These are phyloP conservation scores for Eptesicus fuscus DNA, from an alignment of 2,113 vertebrate genomes.

Conservation along the genomic window DNA sequence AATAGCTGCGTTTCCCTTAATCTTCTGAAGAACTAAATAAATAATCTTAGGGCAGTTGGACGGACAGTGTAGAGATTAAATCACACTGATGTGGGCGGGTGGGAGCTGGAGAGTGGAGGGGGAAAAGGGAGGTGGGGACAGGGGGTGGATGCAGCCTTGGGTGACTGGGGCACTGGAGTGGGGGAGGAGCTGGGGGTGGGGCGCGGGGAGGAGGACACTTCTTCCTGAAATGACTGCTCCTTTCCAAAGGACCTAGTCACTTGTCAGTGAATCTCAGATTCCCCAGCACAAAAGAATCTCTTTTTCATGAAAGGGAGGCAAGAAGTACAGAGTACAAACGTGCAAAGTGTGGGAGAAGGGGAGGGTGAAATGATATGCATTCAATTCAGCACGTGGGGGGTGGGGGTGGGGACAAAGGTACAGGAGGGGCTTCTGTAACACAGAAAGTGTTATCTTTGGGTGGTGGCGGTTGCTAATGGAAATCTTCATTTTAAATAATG, in stretches of 20 bases:
- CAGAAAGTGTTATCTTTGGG: conserved; percentile 17
- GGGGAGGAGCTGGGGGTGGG: background rate
- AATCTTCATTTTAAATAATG: conserved; percentile 70
- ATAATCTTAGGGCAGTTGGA: background rate
- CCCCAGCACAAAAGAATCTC: conserved; percentile 10
- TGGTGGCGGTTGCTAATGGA: conserved; percentile 39
- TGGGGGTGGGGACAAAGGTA: background rate
- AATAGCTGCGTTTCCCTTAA: background rate
- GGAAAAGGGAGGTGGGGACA: background rate
- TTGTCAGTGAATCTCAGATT: background rate
- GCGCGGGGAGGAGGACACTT: too few relatives aligned
- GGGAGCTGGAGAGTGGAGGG: background rate
- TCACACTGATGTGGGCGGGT: background rate
- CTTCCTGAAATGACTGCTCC: background rate
- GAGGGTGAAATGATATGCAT: background rate
- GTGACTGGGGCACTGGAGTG: background rate
- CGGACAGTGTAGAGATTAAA: background rate
- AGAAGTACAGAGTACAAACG: background rate
- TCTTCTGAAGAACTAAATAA: background rate
- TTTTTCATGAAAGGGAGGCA: background rate
- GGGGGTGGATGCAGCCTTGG: rapidly evolving
- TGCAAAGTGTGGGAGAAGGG: background rate
- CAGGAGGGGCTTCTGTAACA: background rate
- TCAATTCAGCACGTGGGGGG: background rate
- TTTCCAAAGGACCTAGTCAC: background rate